Evolutionary conservation across 1,140 invertebrate genomes (phyloP).

Genomic region (Phymorhynchus buccinoides): DNA sequence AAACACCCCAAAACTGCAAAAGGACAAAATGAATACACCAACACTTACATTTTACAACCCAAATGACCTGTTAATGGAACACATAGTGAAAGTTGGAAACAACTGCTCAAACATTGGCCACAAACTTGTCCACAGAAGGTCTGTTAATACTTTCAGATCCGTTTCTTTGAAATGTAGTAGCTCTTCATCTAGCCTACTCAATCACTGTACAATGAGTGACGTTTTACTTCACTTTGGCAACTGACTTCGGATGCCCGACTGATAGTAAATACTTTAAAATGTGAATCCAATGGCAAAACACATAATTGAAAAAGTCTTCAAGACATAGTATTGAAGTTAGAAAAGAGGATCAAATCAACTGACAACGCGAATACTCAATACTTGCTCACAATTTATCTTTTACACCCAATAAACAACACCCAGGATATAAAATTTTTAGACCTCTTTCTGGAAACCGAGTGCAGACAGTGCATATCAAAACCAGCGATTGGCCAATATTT

Average conservation of each 20-base stretch:
- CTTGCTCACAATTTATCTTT: background rate
- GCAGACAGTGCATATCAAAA: conserved; percentile 9
- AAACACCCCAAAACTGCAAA: no score
- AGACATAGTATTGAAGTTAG: background rate
- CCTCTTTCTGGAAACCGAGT: background rate
- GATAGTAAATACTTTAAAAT: background rate
- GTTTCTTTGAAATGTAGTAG: no score
- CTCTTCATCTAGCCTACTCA: background rate
- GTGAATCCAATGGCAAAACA: background rate
- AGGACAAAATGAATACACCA: background rate
- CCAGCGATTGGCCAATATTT: conserved; percentile 6
- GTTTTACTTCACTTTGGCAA: conserved; percentile 30
- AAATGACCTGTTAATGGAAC: background rate
- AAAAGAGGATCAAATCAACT: background rate
- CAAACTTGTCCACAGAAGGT: background rate
- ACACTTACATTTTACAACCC: no score
- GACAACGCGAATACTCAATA: background rate
- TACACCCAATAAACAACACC: background rate
- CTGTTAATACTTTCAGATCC: background rate
- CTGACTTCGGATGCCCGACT: conserved; percentile 5
- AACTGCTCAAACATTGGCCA: background rate
- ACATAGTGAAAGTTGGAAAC: background rate
- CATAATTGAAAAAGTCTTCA: background rate
- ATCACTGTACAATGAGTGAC: background rate
- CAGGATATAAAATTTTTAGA: conserved; percentile 31